Evolutionary conservation across 2,888 invertebrate species (phyloP), one percentile per base, ranked within the genome.

Genomic region (Ochropleura plecta): DNA sequence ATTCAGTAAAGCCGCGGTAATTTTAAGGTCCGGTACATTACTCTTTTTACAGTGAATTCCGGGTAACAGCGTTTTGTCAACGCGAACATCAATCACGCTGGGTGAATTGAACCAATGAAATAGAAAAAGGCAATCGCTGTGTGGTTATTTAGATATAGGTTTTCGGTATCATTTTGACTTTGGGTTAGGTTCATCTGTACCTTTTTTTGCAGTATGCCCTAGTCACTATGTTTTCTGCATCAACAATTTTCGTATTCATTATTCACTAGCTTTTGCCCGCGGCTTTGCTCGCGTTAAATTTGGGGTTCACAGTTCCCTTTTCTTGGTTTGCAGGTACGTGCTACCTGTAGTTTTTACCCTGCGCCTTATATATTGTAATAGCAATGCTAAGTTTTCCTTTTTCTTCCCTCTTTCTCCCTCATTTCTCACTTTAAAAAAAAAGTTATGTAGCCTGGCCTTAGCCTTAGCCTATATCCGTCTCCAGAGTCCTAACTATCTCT

Each of bases 31-130:
- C 10, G 20, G 59, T 71, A 30, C 18, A 62, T 51, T 46, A 44
- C 20, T 30, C 46, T 10, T 14, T 48, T 57, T 30, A n/a, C 18
- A n/a, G 4, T 0, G 30, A 4, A 42, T 30, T 74, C n/a, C n/a
- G 73, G 14, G n/a, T 20, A 60, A 20, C 55, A 48, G 55, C 12
- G 9, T 65, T 65, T 49, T 75, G 65, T 65, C 74, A 73, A 73
- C 20, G 42, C 16, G 16, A 53, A 65, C 48, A 74, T 74, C 30
- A 49, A 57, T 75, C 65, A 44, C 65, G 30, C 7, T 0, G 16
- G 30, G 49, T 49, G 44, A 65, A 64, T 55, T 40, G 46, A 55
- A 57, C 42, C 48, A 44, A 12, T 57, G 30, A 64, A 64, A 44
- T 30, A 51, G 57, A 72, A 72, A 44, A 57, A 74, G 42, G 12